Conservation (phyloP, 2,888 invertebrate genomes). For the Acanthacorydalis orientalis region DNA sequence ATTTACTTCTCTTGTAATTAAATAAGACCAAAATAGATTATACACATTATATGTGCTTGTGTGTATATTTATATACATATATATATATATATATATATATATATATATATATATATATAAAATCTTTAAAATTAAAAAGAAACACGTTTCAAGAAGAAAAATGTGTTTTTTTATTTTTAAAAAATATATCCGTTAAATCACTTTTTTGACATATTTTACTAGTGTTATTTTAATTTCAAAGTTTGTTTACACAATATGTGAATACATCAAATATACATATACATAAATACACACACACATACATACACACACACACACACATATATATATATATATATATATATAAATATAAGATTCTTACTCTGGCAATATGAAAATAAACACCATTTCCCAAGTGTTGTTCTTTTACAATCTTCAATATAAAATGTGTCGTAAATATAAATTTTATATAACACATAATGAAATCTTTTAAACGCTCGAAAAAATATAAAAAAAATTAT, state of each 20-base stretch:
- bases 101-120: slow-evolving; percentile 1
- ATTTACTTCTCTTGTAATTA: too few relatives aligned
- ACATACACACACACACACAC: background rate
- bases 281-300: background rate
- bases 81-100: background rate
- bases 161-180: background rate
- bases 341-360: too few relatives aligned
- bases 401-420: background rate
- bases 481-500: too few relatives aligned
- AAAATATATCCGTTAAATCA: background rate
- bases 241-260: background rate
- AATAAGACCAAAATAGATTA: too few relatives aligned
- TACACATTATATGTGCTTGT: too few relatives aligned
- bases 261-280: background rate
- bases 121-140: background rate
- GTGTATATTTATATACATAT: too few relatives aligned
- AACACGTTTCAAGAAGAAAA: background rate
- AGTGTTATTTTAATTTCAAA: too few relatives aligned
- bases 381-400: background rate
- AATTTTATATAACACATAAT: too few relatives aligned
- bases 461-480: too few relatives aligned
- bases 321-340: too few relatives aligned
- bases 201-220: background rate
- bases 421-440: background rate
- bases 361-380: background rate